Conservation (phyloP, 2,888 invertebrate species). For the Achlya flavicornis region DNA sequence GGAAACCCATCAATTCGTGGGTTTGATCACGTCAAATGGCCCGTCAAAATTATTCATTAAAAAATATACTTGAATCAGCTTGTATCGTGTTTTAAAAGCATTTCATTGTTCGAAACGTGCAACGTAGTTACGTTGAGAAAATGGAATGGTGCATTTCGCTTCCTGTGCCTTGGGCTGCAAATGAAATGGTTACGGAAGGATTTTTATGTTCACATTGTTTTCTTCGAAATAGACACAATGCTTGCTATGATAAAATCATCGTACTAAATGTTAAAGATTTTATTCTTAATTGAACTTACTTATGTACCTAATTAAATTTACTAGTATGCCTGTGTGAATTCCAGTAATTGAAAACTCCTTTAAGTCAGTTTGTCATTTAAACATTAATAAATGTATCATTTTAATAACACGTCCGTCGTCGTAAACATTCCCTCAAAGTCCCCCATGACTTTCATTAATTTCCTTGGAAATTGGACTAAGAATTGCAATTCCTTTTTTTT, state of each 20-base stretch:
- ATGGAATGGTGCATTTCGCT: constrained; percentile 76
- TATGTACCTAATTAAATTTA: too few species aligned
- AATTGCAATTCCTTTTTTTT: too few species aligned
- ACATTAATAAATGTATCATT: too few species aligned
- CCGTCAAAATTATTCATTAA: neutral
- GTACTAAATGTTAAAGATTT: neutral
- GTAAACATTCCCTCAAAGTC: too few species aligned
- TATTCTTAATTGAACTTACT: neutral
- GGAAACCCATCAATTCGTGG: too few species aligned
- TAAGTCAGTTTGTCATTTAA: too few species aligned
- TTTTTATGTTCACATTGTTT: constrained; percentile 62
- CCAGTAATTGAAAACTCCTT: too few species aligned
- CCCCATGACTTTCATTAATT: too few species aligned
- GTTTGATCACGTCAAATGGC: too few species aligned
- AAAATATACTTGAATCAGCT: constrained; percentile 52
- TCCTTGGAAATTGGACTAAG: too few species aligned
- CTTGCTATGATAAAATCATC: neutral
- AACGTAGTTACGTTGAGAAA: constrained; percentile 74
- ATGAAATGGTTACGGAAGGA: constrained; percentile 68
- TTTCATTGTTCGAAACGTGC: constrained; percentile 78
- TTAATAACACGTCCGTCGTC: too few species aligned
- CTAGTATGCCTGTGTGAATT: too few species aligned
- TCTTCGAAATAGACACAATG: constrained; percentile 28
- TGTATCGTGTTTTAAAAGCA: constrained; percentile 80
- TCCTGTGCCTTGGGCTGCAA: constrained; percentile 75